phyloP scores from a whole-genome alignment of 1,140 invertebrate genomes.

The Geopemphigus sp. region DNA sequence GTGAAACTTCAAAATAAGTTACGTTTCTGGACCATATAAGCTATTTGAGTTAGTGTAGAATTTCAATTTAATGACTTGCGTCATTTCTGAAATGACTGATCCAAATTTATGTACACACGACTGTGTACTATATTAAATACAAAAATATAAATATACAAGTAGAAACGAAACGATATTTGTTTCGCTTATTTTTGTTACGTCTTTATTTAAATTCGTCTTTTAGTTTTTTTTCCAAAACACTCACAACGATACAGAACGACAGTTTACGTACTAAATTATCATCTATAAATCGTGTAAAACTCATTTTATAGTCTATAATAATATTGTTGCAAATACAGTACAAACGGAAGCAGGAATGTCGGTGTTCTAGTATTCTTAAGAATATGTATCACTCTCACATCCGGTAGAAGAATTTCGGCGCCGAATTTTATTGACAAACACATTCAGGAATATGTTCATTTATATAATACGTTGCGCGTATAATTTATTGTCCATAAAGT shows the following conservation, averaged over 20 bases:
- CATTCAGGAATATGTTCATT: not conserved
- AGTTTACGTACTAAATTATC: not conserved
- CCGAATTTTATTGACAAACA: conserved; percentile 14
- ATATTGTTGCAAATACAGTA: conserved; percentile 1
- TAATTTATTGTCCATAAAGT: not conserved
- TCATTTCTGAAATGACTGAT: no score
- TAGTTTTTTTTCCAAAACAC: not conserved
- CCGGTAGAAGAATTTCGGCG: conserved; percentile 45
- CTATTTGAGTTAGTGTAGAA: no score
- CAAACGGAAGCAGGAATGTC: conserved; percentile 35
- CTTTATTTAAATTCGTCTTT: conserved; percentile 1
- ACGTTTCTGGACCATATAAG: no score
- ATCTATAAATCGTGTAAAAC: not conserved
- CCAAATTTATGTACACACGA: no score
- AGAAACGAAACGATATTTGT: not conserved
- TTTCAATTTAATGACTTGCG: no score
- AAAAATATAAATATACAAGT: no score
- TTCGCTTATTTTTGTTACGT: not conserved
- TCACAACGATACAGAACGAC: not conserved
- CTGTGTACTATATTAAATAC: no score
- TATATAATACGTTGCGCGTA: not conserved
- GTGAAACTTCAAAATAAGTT: no score
- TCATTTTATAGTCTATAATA: conserved; percentile 21
- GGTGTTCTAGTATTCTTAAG: conserved; percentile 6
- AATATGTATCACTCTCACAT: not conserved